Percentiles rank a stretch among this genome's conserved stretches.
phyloP scores from a whole-genome alignment of 2,113 vertebrate species.

The Oplegnathus fasciatus region DNA sequence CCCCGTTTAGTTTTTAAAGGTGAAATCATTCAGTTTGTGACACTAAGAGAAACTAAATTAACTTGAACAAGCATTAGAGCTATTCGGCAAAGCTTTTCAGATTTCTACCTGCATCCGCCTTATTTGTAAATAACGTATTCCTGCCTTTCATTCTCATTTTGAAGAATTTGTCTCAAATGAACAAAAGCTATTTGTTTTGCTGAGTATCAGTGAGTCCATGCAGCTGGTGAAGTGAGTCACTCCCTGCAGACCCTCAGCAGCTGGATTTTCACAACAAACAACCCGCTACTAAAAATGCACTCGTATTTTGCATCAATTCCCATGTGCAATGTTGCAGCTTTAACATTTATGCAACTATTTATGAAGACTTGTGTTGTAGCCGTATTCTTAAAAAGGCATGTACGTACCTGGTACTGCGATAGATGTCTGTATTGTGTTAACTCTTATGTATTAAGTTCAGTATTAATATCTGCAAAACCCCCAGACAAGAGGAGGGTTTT shows the following conservation, averaged over 20 bases:
- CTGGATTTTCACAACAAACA: conserved; percentile 71
- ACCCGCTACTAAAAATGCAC: conserved; percentile 93
- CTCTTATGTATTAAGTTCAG: conserved; percentile 88
- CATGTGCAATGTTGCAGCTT: conserved; percentile 99
- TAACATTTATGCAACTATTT: conserved; percentile 99
- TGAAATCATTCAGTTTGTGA: conserved; percentile 47
- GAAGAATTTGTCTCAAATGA: conserved; percentile 68
- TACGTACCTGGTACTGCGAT: conserved; percentile 90
- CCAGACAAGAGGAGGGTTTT: conserved; percentile 48
- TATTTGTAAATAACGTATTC: conserved; percentile 95
- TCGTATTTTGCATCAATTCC: conserved; percentile 90
- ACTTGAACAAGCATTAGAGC: conserved; percentile 41
- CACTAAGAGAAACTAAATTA: conserved; percentile 38
- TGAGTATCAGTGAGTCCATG: conserved; percentile 71
- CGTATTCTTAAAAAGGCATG: conserved; percentile 98
- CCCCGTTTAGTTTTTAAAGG: conserved; percentile 47
- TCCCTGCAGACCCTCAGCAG: conserved; percentile 6
- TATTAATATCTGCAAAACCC: conserved; percentile 77
- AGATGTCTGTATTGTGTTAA: conserved; percentile 89
- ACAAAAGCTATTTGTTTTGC: conserved; percentile 80
- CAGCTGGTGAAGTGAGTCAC: conserved; percentile 63
- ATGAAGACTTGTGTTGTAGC: conserved; percentile 98
- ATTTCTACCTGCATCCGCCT: conserved; percentile 91
- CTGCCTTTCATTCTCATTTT: conserved; percentile 88
- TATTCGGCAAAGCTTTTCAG: conserved; percentile 65